Conservation (phyloP, 2,797 vertebrate species). For the Sebastes vulpes region DNA sequence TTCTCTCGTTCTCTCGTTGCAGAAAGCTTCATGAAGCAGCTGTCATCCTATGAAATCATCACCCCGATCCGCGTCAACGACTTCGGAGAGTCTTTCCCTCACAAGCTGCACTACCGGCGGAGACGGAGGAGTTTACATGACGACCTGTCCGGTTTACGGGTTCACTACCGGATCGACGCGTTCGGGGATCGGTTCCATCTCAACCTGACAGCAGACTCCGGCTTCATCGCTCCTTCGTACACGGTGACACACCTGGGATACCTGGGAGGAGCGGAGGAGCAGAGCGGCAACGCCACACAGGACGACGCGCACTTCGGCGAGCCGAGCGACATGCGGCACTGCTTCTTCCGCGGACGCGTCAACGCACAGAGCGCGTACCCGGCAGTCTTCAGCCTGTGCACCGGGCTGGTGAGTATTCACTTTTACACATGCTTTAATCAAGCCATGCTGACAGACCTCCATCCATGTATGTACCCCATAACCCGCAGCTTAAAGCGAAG, state of each 20-base stretch:
- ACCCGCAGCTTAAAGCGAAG: constrained; percentile 33
- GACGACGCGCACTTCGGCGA: constrained; percentile 41
- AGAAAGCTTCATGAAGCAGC: constrained; percentile 91
- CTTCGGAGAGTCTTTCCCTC: constrained; percentile 92
- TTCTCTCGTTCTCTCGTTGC: constrained; percentile 36
- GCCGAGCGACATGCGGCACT: constrained; percentile 90
- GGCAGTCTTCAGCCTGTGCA: constrained; percentile 95
- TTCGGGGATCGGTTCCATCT: constrained; percentile 94
- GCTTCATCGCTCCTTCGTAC: constrained; percentile 91
- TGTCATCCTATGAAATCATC: constrained; percentile 94
- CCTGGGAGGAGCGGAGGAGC: constrained; percentile 27
- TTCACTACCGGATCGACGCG: constrained; percentile 91
- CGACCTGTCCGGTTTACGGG: constrained; percentile 80
- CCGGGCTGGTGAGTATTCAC: constrained; percentile 92
- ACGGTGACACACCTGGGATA: constrained; percentile 88
- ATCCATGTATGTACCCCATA: constrained; percentile 27
- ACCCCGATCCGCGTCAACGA: constrained; percentile 93
- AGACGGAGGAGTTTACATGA: constrained; percentile 88
- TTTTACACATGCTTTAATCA: constrained; percentile 6
- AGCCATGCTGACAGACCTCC: constrained; percentile 23
- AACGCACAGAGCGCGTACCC: constrained; percentile 85
- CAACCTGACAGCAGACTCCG: constrained; percentile 92
- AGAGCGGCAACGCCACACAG: constrained; percentile 27
- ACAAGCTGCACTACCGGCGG: constrained; percentile 88
- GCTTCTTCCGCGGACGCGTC: constrained; percentile 96